These are phyloP conservation scores for Camelus bactrianus DNA, from an alignment of 2,113 vertebrate species.

Conservation along the genomic window DNA sequence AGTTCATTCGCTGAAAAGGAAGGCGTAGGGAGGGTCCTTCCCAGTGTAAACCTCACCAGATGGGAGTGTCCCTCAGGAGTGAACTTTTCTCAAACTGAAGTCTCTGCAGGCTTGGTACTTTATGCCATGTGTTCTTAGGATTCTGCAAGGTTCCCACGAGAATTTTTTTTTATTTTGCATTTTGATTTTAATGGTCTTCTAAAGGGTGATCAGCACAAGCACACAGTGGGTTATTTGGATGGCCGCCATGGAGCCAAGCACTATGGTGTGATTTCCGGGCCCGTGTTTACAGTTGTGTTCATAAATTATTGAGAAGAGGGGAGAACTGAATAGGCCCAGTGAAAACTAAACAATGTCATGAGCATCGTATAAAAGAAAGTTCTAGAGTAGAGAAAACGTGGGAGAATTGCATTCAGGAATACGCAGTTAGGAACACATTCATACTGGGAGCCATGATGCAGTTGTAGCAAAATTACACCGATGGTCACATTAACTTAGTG, in stretches of 20 bases:
- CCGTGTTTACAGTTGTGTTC: not conserved
- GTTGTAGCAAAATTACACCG: not conserved
- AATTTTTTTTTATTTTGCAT: not conserved
- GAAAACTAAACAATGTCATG: not conserved
- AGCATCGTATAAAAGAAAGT: not conserved
- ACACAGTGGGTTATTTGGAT: not conserved
- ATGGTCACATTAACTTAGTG: not conserved
- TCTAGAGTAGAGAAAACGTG: not conserved
- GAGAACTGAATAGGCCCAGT: not conserved
- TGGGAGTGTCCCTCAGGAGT: accelerated
- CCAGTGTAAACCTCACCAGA: not conserved
- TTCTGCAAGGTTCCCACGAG: not conserved
- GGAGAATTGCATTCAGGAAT: not conserved
- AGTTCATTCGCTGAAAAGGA: not conserved
- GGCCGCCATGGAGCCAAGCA: not conserved
- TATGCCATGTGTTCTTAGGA: not conserved
- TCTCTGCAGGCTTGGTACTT: not conserved
- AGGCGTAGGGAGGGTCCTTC: not conserved
- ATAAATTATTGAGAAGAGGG: not conserved
- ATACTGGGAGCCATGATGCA: too few species aligned
- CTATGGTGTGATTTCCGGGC: not conserved
- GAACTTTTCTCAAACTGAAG: not conserved
- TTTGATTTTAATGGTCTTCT: not conserved
- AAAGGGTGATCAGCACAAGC: not conserved
- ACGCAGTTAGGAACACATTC: not conserved